phyloP scores from a whole-genome alignment of 2,113 vertebrate species.

The Ancistrus triradiatus region DNA sequence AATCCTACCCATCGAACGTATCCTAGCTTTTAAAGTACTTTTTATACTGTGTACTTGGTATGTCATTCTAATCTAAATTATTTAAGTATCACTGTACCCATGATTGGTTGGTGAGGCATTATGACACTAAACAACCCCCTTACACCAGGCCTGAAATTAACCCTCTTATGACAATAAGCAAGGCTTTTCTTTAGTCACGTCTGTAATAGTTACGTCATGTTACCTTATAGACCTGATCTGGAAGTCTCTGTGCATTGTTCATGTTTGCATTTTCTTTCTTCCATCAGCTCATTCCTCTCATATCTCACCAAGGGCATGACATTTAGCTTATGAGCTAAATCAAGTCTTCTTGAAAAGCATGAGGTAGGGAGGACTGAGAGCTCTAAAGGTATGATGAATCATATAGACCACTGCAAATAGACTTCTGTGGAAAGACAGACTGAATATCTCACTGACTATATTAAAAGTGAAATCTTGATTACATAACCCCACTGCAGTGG shows the following conservation, averaged over 20 bases:
- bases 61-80: too few species aligned
- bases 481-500: conserved; percentile 34
- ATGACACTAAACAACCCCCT: too few species aligned
- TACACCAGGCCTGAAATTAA: too few species aligned
- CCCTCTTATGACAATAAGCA: too few species aligned
- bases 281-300: neutral
- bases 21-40: too few species aligned
- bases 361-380: neutral
- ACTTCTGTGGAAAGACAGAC: neutral
- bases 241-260: neutral
- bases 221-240: neutral
- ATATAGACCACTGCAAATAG: conserved; percentile 19
- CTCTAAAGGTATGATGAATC: conserved; percentile 17
- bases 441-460: conserved; percentile 17
- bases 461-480: conserved; percentile 24
- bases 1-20: too few species aligned
- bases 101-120: too few species aligned
- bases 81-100: too few species aligned
- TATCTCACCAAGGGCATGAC: neutral
- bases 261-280: neutral
- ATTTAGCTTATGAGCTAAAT: conserved; percentile 11
- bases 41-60: too few species aligned
- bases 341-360: neutral
- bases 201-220: neutral
- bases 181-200: too few species aligned